Evolutionary conservation across 2,888 invertebrate genomes (phyloP), one percentile per base, ranked within the genome.

Genomic region (Tenthredo livida): DNA sequence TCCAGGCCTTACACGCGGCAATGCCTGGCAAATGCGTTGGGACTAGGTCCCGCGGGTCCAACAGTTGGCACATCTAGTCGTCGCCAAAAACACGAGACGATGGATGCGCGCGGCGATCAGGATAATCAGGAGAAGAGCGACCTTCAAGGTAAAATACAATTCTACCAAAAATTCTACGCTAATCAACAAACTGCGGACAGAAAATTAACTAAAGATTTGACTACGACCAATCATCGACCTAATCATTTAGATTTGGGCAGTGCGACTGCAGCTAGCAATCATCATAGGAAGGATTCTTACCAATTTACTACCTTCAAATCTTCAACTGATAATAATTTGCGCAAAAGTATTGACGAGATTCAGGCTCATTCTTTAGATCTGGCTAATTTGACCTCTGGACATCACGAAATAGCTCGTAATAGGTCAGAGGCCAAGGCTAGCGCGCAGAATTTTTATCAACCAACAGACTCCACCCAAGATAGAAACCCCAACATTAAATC

Each of bases 151-250:
- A 93, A 92, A 92, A 91, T 90, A 90, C 89, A 91, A 90, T 91
- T 91, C 89, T 91, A 92, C 91, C 91, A 90, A 91, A 89, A 92
- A 90, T 92, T 91, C 90, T 90, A 89, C 88, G 94, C 93, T 93
- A 94, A 87, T 95, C 90, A 91, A 90, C 90, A 90, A 83, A 83
- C 25, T 43, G 47, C 15, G 25, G 83, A 83, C 7, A 43, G 67
- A 47, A 83, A 61, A 58, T 29, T 80, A 61, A 4, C 29, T 70
- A 83, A 83, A 70, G 83, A 83, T 29, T 77, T 33, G 29, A 37
- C 37, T 4, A 25, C 61, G 3, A 40, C 29, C 29, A 29, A 29
- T 29, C 29, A 65, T 80, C 43, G 83, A n/a, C 43, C 67, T 6
- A 50, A 33, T 83, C 10, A 83, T 29, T 83, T 83, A 70, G 67